phyloP scores from a whole-genome alignment of 2,113 vertebrate genomes.

The Zingel zingel region DNA sequence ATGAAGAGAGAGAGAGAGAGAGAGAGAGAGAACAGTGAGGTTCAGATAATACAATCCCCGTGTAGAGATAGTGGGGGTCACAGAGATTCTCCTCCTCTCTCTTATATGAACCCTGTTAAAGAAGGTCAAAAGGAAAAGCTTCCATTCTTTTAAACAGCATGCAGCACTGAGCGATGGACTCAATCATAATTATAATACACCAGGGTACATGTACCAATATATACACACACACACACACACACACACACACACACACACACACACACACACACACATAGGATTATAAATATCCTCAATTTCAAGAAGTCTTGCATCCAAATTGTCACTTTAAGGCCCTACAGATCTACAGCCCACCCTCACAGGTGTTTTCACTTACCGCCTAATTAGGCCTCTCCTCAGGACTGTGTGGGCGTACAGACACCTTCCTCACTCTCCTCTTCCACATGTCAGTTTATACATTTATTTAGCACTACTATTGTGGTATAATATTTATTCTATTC shows the following conservation, averaged over 20 bases:
- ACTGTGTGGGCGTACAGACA: background rate
- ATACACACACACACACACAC: too few species aligned
- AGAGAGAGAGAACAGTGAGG: background rate
- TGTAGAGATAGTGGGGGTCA: background rate
- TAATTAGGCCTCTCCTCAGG: background rate
- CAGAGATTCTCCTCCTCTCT: background rate
- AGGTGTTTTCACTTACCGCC: background rate
- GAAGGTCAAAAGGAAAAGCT: slow-evolving; percentile 48
- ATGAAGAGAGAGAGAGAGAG: background rate
- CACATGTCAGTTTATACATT: background rate
- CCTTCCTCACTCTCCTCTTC: background rate
- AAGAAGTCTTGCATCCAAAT: background rate
- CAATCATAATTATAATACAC: background rate
- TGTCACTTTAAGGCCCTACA: background rate
- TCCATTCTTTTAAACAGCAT: slow-evolving; percentile 30
- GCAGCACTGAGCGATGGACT: background rate
- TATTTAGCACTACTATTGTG: background rate
- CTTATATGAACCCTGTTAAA: slow-evolving; percentile 39
- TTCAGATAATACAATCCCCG: background rate
- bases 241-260: too few species aligned
- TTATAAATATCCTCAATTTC: too few species aligned
- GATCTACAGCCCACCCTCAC: background rate
- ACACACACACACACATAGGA: too few species aligned
- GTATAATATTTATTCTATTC: background rate
- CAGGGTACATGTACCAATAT: too few species aligned